Evolutionary conservation across 2,888 invertebrate genomes (phyloP), one percentile per base, ranked within the genome.

Genomic region (Dynastes maya): DNA sequence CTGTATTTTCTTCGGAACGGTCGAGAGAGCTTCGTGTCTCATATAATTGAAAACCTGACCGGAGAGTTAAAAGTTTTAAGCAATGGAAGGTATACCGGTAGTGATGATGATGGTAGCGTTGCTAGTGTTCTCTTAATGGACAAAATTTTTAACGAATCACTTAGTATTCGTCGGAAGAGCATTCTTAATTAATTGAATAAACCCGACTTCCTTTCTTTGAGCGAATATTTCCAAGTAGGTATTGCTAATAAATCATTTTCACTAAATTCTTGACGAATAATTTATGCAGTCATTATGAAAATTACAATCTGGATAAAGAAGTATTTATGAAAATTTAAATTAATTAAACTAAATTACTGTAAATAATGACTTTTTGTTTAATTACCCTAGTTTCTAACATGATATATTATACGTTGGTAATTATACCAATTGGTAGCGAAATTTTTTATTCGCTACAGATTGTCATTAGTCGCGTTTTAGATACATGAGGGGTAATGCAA

Each of bases 1-100:
- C 79, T 79, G 76, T 79, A 76, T 79, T 79, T 79, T 76, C 70
- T 58, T 70, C 61, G 49, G 68, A 61, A 77, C 70, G 77, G 67
- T 49, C 61, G 70, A 49, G 71, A 53, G 64, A 55, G 64, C 63
- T 71, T 72, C 76, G 79, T 79, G 79, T 79, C 76, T 79, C 76
- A 79, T 79, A 76, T 79, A 79, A 79, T 79, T 79, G 79, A 79
- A 79, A 79, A 79, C 79, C 79, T 79, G 79, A 79, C 79, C 63
- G 71, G 79, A 76, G 64, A 76, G 76, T 76, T 77, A 79, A 77
- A 71, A 77, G 71, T 77, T 77, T 70, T 71, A 76, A 76, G 71
- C 55, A 71, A 32, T 37, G 55, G 37, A 27, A 71, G 55, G 71
- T 71, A 71, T 53, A 13, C 71, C 37, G 71, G 55, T 55, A 55